These are phyloP conservation scores for Parnassius orleans DNA, from an alignment of 2,888 invertebrate species.

Conservation along the genomic window DNA sequence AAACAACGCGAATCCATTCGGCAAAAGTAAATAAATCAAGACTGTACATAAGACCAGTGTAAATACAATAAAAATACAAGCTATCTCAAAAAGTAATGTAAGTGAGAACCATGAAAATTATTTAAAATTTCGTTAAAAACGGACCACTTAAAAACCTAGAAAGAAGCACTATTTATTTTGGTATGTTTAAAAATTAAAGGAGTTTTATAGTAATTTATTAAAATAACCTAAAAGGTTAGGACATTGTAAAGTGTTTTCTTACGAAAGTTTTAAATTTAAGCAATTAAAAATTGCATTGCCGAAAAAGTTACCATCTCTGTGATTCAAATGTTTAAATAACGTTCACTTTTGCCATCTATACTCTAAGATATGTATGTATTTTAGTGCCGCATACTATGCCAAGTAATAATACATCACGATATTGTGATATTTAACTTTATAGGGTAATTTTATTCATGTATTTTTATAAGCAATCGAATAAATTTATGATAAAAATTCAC, in stretches of 20 bases:
- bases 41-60: slow-evolving; percentile 29
- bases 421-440: slow-evolving; percentile 31
- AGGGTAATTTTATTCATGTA: slow-evolving; percentile 34
- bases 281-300: slow-evolving; percentile 1
- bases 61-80: slow-evolving; percentile 1
- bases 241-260: background rate
- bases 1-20: slow-evolving; percentile 81
- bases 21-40: slow-evolving; percentile 55
- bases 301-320: slow-evolving; percentile 60
- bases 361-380: slow-evolving; percentile 31
- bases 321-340: slow-evolving; percentile 46
- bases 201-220: slow-evolving; percentile 12
- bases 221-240: background rate
- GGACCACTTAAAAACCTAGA: background rate
- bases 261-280: background rate
- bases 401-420: slow-evolving; percentile 29
- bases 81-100: background rate
- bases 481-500: slow-evolving; percentile 15
- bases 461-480: slow-evolving; percentile 38
- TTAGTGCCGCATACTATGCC: slow-evolving; percentile 28
- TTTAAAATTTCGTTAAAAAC: background rate
- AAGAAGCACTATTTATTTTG: background rate
- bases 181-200: background rate
- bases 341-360: slow-evolving; percentile 42
- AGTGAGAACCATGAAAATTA: background rate